Conservation (phyloP, 2,113 vertebrate species). For the Microcebus tavaratra region DNA sequence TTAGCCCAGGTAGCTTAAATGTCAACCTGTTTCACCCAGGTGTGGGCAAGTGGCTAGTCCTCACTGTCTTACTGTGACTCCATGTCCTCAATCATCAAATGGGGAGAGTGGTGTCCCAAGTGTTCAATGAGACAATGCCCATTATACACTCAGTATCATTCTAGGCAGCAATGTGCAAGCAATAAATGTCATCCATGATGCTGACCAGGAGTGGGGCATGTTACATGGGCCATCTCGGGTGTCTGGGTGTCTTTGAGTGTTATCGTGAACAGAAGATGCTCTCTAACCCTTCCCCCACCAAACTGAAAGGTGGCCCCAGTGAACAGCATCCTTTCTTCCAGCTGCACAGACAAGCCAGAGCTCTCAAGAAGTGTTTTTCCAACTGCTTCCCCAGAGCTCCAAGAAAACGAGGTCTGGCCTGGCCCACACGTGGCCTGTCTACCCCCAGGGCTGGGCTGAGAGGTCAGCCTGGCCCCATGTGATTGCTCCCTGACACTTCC, state of each 20-base stretch:
- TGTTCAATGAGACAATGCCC: fast-evolving
- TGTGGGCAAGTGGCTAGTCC: not conserved
- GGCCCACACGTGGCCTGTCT: conserved; percentile 22
- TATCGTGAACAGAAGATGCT: not conserved
- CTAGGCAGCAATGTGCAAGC: fast-evolving
- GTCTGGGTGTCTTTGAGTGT: not conserved
- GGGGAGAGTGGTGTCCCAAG: not conserved
- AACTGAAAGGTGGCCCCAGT: not conserved
- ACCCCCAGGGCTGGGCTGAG: conserved; percentile 29
- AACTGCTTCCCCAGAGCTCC: not conserved
- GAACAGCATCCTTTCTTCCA: not conserved
- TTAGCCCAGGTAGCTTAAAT: not conserved
- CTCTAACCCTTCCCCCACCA: fast-evolving
- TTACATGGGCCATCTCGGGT: fast-evolving
- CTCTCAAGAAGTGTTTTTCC: not conserved
- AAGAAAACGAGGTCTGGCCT: conserved; percentile 11
- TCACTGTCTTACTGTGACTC: not conserved
- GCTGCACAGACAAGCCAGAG: not conserved
- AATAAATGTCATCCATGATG: not conserved
- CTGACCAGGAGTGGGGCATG: no score
- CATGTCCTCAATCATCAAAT: not conserved
- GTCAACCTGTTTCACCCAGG: not conserved
- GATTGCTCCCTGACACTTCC: conserved; percentile 64
- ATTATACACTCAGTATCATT: not conserved
- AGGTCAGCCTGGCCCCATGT: conserved; percentile 60